phyloP scores from a whole-genome alignment of 2,888 invertebrate genomes.

The Campaea margaritaria region DNA sequence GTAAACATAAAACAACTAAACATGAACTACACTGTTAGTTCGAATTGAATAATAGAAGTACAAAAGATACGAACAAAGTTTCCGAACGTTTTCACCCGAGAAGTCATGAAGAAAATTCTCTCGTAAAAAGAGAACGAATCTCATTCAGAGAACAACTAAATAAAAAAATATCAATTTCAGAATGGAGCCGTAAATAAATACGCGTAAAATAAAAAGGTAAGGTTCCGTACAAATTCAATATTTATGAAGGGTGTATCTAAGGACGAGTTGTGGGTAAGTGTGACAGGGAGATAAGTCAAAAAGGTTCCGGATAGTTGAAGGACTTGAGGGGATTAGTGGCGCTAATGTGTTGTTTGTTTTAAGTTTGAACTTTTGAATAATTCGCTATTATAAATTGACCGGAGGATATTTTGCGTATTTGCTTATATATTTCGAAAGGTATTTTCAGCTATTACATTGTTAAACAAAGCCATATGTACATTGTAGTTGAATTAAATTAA shows the following conservation, averaged over 20 bases:
- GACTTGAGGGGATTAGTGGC: conserved; percentile 20
- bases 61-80: neutral
- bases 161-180: conserved; percentile 46
- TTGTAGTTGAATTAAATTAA: too few species aligned
- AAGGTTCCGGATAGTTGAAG: conserved; percentile 26
- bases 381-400: conserved; percentile 3
- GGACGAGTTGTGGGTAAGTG: conserved; percentile 47
- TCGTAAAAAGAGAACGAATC: conserved; percentile 33
- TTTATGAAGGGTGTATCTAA: conserved; percentile 48
- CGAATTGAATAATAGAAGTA: too few species aligned
- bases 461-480: too few species aligned
- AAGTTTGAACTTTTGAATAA: conserved; percentile 15
- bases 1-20: too few species aligned
- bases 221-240: conserved; percentile 57
- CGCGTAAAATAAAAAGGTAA: conserved; percentile 46
- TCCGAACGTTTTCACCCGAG: conserved; percentile 6
- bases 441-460: too few species aligned
- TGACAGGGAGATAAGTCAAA: conserved; percentile 15
- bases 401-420: neutral
- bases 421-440: neutral
- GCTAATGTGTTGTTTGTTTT: conserved; percentile 20
- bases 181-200: conserved; percentile 54
- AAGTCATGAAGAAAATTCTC: conserved; percentile 35
- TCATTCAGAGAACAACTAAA: conserved; percentile 45
- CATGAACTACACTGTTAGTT: too few species aligned